These are phyloP conservation scores for Siniperca knerii DNA, from an alignment of 2,113 vertebrate species.

Conservation along the genomic window DNA sequence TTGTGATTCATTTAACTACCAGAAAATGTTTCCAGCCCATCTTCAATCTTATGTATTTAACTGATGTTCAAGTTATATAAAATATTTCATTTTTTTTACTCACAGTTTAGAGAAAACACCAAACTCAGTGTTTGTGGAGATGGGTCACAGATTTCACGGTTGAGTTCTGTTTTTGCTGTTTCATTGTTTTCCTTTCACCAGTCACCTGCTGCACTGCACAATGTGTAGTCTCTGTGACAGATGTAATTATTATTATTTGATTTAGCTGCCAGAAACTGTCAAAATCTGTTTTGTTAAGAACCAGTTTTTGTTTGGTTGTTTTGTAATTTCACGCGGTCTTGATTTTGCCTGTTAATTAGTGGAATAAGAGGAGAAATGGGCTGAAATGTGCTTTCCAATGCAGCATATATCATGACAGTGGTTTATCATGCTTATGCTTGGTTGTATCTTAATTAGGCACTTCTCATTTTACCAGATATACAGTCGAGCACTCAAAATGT, in stretches of 20 bases:
- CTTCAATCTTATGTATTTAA: neutral
- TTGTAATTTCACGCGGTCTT: slow-evolving; percentile 90
- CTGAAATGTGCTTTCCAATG: slow-evolving; percentile 88
- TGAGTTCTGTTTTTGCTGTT: slow-evolving; percentile 49
- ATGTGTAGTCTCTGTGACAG: slow-evolving; percentile 65
- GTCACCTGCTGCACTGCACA: slow-evolving; percentile 40
- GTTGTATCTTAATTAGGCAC: slow-evolving; percentile 88
- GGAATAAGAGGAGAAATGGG: slow-evolving; percentile 88
- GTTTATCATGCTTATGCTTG: slow-evolving; percentile 84
- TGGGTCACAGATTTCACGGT: slow-evolving; percentile 67
- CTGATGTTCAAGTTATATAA: neutral
- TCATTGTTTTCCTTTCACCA: slow-evolving; percentile 53
- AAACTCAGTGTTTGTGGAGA: slow-evolving; percentile 18
- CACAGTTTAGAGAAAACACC: neutral
- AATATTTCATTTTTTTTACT: neutral
- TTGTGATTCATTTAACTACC: neutral
- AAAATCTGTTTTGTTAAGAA: slow-evolving; percentile 84
- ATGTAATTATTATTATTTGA: slow-evolving; percentile 80
- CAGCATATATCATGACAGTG: slow-evolving; percentile 86
- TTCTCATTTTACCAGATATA: slow-evolving; percentile 56
- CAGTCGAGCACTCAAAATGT: slow-evolving; percentile 6
- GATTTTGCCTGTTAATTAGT: slow-evolving; percentile 91
- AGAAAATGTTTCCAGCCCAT: neutral
- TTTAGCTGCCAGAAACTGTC: slow-evolving; percentile 84
- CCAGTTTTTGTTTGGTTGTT: slow-evolving; percentile 84